Evolutionary conservation across 2,113 vertebrate species (phyloP).

Genomic region (Microtus richardsoni): DNA sequence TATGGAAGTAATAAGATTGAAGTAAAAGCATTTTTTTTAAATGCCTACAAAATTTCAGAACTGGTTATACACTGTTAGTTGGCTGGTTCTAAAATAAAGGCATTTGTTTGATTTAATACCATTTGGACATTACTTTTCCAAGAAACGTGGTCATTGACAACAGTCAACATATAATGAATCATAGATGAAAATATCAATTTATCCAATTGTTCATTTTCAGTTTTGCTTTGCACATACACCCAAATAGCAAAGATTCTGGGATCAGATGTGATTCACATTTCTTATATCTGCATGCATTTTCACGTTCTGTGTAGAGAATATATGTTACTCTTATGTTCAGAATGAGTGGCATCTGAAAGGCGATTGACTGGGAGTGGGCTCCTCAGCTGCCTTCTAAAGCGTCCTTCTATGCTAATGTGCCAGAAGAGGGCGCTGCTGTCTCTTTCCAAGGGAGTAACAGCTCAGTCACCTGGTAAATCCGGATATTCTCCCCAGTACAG

Average conservation of each 20-base stretch:
- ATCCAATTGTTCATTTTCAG: neutral
- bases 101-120: neutral
- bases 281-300: neutral
- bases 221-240: neutral
- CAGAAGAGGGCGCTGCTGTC: slow-evolving; percentile 63
- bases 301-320: neutral
- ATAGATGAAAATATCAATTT: neutral
- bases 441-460: neutral
- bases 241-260: neutral
- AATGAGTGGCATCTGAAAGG: neutral
- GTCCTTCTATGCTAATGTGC: neutral
- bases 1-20: neutral
- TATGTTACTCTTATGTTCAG: neutral
- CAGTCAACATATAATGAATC: neutral
- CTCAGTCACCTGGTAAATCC: neutral
- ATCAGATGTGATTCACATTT: neutral
- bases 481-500: neutral
- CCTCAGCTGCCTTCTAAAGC: neutral
- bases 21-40: neutral
- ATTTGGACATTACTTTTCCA: neutral
- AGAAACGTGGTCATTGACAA: neutral
- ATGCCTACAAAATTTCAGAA: slow-evolving; percentile 13
- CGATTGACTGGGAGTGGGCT: neutral
- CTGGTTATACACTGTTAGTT: neutral
- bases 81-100: slow-evolving; percentile 50